phyloP scores from a whole-genome alignment of 2,113 vertebrate species.

The Phylloscopus trochiloides region DNA sequence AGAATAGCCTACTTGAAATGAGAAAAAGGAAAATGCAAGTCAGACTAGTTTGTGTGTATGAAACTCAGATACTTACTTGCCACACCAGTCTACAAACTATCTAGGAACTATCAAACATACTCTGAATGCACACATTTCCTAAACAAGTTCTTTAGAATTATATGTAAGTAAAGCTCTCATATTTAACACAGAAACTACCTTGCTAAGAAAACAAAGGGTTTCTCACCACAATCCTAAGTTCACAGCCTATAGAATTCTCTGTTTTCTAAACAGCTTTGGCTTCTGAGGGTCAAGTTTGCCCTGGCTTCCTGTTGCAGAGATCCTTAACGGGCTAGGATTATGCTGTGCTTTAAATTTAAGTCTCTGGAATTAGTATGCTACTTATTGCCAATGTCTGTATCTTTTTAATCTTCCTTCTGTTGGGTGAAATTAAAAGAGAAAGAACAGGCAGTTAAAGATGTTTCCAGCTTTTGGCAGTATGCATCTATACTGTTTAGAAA shows the following conservation, averaged over 20 bases:
- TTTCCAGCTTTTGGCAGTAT: neutral
- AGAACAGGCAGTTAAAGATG: neutral
- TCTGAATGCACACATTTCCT: neutral
- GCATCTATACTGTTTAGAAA: neutral
- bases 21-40: neutral
- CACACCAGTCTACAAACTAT: neutral
- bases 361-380: neutral
- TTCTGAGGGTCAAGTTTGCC: neutral
- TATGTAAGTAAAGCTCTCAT: neutral
- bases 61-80: neutral
- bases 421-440: slow-evolving; percentile 15
- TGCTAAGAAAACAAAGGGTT: neutral
- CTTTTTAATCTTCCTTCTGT: slow-evolving; percentile 32
- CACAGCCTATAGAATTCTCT: neutral
- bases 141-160: neutral
- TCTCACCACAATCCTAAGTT: neutral
- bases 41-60: neutral
- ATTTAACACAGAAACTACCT: neutral
- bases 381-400: neutral
- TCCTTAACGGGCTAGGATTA: neutral
- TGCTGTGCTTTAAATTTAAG: neutral
- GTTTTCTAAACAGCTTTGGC: neutral
- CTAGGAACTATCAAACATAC: neutral
- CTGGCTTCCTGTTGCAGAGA: neutral
- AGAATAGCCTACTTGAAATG: neutral